Base-by-base conservation (phyloP, 1,140 invertebrate species). In the Helicorthomorpha holstii region DNA sequence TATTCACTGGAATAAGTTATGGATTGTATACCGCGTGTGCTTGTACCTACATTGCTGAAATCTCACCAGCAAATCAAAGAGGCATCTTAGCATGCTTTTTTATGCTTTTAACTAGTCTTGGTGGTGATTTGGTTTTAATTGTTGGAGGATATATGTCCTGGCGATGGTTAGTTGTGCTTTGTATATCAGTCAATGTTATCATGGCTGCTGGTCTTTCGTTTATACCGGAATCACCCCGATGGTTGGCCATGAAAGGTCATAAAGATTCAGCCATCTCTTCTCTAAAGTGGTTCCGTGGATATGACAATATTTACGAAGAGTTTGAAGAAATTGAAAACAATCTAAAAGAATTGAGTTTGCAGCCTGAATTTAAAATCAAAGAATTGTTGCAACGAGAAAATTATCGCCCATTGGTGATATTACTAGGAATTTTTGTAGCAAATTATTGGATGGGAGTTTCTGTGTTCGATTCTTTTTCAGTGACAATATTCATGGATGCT, bases 361-460 rank as follows among this genome's bases (percentile, higher is more conserved):
- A 0, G 34, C 24, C n/a, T 25, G 57, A 46, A 2, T n/a, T n/a
- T n/a, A n/a, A n/a, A n/a, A 23, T 48, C 16, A 54, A 27, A 14
- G 24, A 45, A 12, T 44, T 55, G 10, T 25, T 42, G 1, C 2
- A 27, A 48, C 19, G 16, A 21, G 10, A 16, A n/a, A 25, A 19
- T 7, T 59, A 56, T 23, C 80, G 74, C 60, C 82, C 82, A 0
- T 66, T 87, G 16, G 63, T 85, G 4, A 78, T 87, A 27, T 77
- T 78, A 19, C 69, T 89, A 1, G 76, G 78, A 0, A 72, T 85
- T 46, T 84, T 91, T 78, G 71, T 80, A 59, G 84, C 89, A 65
- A 87, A 91, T 62, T 80, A 84, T 58, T 60, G 79, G 24, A 74
- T 71, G 27, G 82, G 82, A 0, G 79, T 78, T 50, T 80, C 82